Evolutionary conservation across 2,113 vertebrate genomes (phyloP), one percentile per base, ranked within the genome.

Genomic region (Chloebia gouldiae): DNA sequence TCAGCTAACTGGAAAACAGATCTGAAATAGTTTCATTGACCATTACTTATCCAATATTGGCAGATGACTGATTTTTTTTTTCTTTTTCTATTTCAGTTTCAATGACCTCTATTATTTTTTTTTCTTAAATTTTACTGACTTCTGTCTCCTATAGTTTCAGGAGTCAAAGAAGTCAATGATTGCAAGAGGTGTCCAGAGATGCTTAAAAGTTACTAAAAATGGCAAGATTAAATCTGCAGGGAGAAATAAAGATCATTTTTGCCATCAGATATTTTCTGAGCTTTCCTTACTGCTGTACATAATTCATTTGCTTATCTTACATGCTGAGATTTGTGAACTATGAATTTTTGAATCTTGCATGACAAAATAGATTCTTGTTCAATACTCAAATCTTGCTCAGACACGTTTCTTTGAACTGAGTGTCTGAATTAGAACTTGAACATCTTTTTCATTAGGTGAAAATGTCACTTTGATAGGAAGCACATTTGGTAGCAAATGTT

Each of bases 381-480:
- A 54, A 42, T 42, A 47, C 10, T 86, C 15, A 71, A 2, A 35
- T 61, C 60, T 91, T 85, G 50, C 66, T 79, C 59, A 65, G 49
- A 42, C 4, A 3, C 1, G 0, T 85, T 92, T 92, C 65, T 87
- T 80, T 76, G 39, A 81, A 64, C 50, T 31, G 50, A 85, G 56
- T 11, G 1, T 81, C 50, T 89, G 44, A 82, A 85, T 87, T 76
- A 92, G 64, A 68, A 65, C 6, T 40, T 28, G 20, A 90, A 73
- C 54, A 64, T 86, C 63, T 44, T 77, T 95, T 93, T 86, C 64
- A 63, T 90, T 90, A 88, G 63, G 76, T 90, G 59, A 85, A 95
- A 95, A 95, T 89, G 66, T 85, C 61, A 78, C 37, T 86, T 71
- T 3, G 27, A 68, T 69, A 45, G 10, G 69, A 89, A 95, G 33